Conservation (phyloP, 2,797 vertebrate genomes). For the Enteromius trimaculatus region DNA sequence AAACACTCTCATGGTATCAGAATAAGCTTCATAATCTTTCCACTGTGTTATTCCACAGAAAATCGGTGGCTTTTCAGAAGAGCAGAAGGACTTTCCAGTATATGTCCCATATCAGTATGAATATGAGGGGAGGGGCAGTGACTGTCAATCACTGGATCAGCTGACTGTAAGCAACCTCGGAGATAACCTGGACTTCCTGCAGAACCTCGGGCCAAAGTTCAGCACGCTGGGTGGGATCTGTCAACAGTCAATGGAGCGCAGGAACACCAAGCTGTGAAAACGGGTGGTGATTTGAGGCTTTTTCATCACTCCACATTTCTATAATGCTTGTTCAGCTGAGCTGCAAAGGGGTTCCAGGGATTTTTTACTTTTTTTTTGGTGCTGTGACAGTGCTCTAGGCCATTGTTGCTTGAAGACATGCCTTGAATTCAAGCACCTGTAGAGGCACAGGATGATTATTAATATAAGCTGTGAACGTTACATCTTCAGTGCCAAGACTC, state of each 20-base stretch:
- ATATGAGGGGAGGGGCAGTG: conserved; percentile 74
- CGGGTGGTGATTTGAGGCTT: not conserved
- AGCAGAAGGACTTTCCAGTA: not conserved
- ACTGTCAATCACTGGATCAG: conserved; percentile 65
- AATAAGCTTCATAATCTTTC: not conserved
- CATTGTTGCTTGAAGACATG: not conserved
- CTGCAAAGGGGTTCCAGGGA: not conserved
- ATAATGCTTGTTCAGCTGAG: not conserved
- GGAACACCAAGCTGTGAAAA: conserved; percentile 47
- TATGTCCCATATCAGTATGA: conserved; percentile 64
- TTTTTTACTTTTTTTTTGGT: not conserved
- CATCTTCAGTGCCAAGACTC: not conserved
- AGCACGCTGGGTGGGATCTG: conserved; percentile 66
- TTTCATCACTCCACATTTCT: not conserved
- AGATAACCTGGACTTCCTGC: conserved; percentile 69
- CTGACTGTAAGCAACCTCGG: conserved; percentile 60
- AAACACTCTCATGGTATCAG: not conserved
- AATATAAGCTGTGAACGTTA: not conserved
- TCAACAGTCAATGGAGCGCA: conserved; percentile 46
- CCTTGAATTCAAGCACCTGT: not conserved
- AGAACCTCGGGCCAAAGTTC: conserved; percentile 76
- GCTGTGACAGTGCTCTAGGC: not conserved
- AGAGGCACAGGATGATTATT: not conserved
- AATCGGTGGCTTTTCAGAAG: conserved; percentile 35
- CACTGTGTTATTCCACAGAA: conserved; percentile 66